Percentiles rank a stretch among this genome's conserved stretches.
phyloP scores from a whole-genome alignment of 2,888 invertebrate species.

The Cataglyphis cursor region DNA sequence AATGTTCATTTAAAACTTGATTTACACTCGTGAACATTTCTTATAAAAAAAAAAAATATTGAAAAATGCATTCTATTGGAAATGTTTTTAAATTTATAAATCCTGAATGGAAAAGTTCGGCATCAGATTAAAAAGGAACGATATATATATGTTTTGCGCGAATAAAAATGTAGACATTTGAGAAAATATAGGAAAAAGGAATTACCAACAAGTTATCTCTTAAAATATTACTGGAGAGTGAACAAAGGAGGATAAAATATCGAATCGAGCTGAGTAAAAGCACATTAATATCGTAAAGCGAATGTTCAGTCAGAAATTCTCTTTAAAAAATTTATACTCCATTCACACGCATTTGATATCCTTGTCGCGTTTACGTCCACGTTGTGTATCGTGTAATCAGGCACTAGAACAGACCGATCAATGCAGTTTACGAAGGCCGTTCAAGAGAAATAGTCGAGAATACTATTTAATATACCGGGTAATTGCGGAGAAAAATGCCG shows the following conservation, averaged over 20 bases:
- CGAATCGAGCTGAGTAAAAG: constrained; percentile 4
- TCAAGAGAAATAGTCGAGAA: constrained; percentile 12
- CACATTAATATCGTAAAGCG: constrained; percentile 72
- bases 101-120: not conserved
- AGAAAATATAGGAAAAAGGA: not conserved
- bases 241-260: constrained; percentile 29
- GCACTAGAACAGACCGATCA: constrained; percentile 38
- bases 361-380: constrained; percentile 33
- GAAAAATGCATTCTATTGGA: not conserved
- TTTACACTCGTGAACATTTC: not conserved
- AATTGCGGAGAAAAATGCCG: not conserved
- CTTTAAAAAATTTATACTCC: constrained; percentile 73
- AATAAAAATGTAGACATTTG: not conserved
- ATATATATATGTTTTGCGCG: not conserved
- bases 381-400: constrained; percentile 69
- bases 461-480: constrained; percentile 23
- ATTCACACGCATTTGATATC: constrained; percentile 54
- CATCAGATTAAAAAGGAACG: not conserved
- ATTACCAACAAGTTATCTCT: not conserved
- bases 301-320: constrained; percentile 68
- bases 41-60: not conserved
- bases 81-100: not conserved
- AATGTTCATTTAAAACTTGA: not conserved
- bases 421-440: constrained; percentile 17
- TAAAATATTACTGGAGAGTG: constrained; percentile 7